These are phyloP conservation scores for Fopius arisanus DNA, from an alignment of 1,140 invertebrate genomes.

Conservation along the genomic window DNA sequence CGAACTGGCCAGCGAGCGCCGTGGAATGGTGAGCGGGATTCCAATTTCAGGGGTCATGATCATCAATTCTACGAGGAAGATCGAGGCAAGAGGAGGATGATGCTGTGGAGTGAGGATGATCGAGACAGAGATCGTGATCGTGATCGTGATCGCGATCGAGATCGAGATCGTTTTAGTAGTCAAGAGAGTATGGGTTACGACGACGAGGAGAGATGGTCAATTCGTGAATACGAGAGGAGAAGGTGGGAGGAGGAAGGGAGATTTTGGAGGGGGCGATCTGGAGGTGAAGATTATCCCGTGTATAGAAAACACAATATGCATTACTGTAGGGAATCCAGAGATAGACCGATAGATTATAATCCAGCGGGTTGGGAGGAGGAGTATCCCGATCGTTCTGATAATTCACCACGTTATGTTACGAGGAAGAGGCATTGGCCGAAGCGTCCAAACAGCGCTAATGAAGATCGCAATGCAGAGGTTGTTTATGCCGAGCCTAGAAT, in stretches of 20 bases:
- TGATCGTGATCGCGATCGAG: constrained; percentile 64
- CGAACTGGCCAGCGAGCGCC: constrained; percentile 48
- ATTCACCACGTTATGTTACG: constrained; percentile 57
- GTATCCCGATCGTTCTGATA: constrained; percentile 40
- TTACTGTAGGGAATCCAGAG: constrained; percentile 50
- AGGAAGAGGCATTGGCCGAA: constrained; percentile 70
- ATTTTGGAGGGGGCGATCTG: constrained; percentile 48
- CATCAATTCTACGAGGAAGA: constrained; percentile 59
- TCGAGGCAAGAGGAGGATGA: constrained; percentile 52
- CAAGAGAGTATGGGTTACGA: constrained; percentile 67
- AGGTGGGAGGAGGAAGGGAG: constrained; percentile 55
- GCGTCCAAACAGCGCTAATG: constrained; percentile 70
- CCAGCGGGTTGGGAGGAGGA: constrained; percentile 51
- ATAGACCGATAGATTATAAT: constrained; percentile 49
- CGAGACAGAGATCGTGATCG: constrained; percentile 56
- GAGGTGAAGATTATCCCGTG: constrained; percentile 34
- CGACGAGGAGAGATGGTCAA: constrained; percentile 57
- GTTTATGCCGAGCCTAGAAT: constrained; percentile 49
- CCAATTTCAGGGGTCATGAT: constrained; percentile 15
- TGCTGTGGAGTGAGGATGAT: constrained; percentile 57
- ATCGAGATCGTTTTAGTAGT: constrained; percentile 63
- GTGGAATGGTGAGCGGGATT: constrained; percentile 50
- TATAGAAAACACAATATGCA: constrained; percentile 53
- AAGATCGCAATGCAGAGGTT: constrained; percentile 55
- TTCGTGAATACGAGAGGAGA: constrained; percentile 57